Evolutionary conservation across 2,888 invertebrate genomes (phyloP).

Genomic region (Agrilus cyanescens): DNA sequence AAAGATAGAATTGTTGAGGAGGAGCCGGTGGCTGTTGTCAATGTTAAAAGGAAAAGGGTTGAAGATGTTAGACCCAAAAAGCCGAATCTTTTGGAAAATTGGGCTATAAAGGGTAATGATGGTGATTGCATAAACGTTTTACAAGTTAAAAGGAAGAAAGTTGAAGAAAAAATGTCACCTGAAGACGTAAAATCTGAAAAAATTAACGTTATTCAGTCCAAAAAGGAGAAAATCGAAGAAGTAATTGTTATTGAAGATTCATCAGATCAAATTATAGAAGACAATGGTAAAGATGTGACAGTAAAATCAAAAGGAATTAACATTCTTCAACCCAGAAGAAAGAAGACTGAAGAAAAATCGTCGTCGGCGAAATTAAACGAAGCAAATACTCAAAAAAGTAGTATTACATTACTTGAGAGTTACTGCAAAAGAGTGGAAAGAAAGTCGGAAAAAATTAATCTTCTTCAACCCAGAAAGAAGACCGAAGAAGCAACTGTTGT

Average conservation of each 20-base stretch:
- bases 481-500: constrained; percentile 2
- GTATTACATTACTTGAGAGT: too few species aligned
- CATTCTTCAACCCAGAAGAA: not conserved
- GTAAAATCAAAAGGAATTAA: not conserved
- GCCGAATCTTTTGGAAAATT: constrained; percentile 28
- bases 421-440: too few species aligned
- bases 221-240: constrained; percentile 1
- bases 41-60: constrained; percentile 10
- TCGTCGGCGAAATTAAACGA: constrained; percentile 41
- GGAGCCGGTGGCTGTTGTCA: constrained; percentile 6
- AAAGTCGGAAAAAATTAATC: too few species aligned
- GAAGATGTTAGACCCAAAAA: constrained; percentile 21
- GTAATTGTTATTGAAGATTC: constrained; percentile 1
- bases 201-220: not conserved
- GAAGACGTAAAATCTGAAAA: constrained; percentile 14
- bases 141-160: constrained; percentile 13
- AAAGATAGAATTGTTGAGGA: constrained; percentile 20
- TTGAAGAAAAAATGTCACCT: constrained; percentile 50
- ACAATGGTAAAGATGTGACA: not conserved
- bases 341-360: constrained; percentile 43
- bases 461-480: not conserved
- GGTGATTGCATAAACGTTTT: constrained; percentile 1
- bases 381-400: not conserved
- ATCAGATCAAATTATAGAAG: not conserved
- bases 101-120: constrained; percentile 23